Base-by-base conservation (phyloP, 92 coral and sea anemone genomes). In the Siderastrea radians region DNA sequence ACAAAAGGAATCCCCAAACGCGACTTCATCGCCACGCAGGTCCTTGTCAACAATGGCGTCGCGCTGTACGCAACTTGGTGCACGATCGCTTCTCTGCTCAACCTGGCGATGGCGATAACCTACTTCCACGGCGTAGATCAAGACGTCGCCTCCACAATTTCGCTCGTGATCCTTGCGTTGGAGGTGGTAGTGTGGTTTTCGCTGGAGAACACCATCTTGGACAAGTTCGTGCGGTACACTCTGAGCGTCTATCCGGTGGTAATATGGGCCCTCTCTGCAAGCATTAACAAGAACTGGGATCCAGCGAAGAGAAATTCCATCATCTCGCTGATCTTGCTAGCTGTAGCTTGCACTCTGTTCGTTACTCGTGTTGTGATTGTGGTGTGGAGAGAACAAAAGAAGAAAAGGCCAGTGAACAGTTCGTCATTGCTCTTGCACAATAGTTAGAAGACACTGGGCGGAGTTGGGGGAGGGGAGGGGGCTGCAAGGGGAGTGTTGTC, bases 31-130 rank as follows among this genome's bases (percentile, higher is more conserved):
- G 89, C 93, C 73, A 77, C 87, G 4, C 95, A 94, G 78, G 79
- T 80, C 16, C 87, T 96, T 10, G 95, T 93, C 49, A 76, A 95
- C 86, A 96, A 96, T 84, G 99, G 99, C 14, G 71, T 95, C 49
- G 98, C 96, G 50, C 80, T 97, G 12, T 93, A 97, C 76, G 89
- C 97, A 0, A 96, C 98, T 1, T 96, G 99, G 99, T 90, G 86
- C 72, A 90, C 96, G 12, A 89, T 96, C 60, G 98, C 99, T 1
- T 91, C 97, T 0, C 93, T 97, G 5, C 87, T 97, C 5, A 97
- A 97, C 80, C 17, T 97, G 81, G 92, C 91, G n/a, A 97, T 97
- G 82, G 94, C 96, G 14, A 54, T 95, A 17, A 89, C 98, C 6
- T 97, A 95, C 86, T 74, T 85, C 0, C 92, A 81, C 13, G 94